Conservation (phyloP, 2,797 vertebrate genomes). For the Garrulus glandarius region DNA sequence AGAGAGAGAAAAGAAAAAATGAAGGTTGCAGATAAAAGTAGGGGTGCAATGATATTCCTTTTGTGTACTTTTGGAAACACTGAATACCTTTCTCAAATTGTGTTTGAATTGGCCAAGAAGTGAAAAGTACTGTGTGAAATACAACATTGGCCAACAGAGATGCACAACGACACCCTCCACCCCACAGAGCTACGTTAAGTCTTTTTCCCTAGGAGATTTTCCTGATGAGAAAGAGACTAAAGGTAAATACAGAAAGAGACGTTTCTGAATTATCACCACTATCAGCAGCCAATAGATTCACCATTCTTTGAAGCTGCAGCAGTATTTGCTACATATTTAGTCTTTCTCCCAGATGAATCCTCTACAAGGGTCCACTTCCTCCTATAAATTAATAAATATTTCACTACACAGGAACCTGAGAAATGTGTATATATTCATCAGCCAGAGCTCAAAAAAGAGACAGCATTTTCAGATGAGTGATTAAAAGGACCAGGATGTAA, state of each 20-base stretch:
- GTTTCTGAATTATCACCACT: not conserved
- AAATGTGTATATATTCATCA: not conserved
- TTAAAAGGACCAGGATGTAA: not conserved
- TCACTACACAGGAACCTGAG: not conserved
- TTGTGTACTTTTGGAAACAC: not conserved
- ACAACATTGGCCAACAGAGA: not conserved
- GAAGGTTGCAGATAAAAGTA: not conserved
- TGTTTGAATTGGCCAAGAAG: not conserved
- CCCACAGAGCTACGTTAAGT: fast-evolving
- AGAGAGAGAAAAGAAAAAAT: not conserved
- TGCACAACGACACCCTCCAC: fast-evolving
- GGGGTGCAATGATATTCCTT: not conserved
- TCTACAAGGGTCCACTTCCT: not conserved
- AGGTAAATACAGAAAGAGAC: not conserved
- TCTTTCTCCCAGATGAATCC: not conserved
- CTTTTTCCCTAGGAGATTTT: not conserved
- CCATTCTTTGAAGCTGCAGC: not conserved
- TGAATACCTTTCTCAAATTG: not conserved
- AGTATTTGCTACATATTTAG: not conserved
- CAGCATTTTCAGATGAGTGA: not conserved
- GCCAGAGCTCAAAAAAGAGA: not conserved
- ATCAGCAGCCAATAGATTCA: not conserved
- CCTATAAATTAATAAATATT: not conserved
- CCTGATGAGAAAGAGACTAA: not conserved
- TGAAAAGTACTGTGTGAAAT: not conserved